phyloP scores from a whole-genome alignment of 1,140 invertebrate genomes.

The Macrostomum lignano region DNA sequence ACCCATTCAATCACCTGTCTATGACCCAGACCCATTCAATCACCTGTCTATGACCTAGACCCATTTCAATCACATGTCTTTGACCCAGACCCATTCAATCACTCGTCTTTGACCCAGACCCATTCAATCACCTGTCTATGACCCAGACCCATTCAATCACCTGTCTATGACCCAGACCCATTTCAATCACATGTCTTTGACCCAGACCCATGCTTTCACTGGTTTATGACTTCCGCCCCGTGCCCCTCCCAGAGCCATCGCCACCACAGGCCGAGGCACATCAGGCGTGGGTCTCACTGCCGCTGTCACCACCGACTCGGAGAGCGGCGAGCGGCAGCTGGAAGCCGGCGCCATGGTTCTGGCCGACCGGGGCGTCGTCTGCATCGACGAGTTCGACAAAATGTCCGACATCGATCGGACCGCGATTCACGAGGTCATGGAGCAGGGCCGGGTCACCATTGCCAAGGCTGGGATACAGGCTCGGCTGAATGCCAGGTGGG shows the following conservation, averaged over 20 bases:
- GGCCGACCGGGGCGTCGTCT: slow-evolving; percentile 82
- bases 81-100: too few relatives aligned
- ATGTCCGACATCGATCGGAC: slow-evolving; percentile 99
- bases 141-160: too few relatives aligned
- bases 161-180: too few relatives aligned
- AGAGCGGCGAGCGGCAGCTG: slow-evolving; percentile 48
- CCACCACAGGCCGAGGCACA: slow-evolving; percentile 75
- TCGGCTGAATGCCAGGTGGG: slow-evolving; percentile 75
- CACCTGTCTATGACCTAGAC: too few relatives aligned
- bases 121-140: too few relatives aligned
- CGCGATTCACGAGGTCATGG: slow-evolving; percentile 80
- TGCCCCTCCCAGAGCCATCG: slow-evolving; percentile 67
- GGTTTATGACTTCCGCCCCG: too few relatives aligned
- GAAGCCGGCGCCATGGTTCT: slow-evolving; percentile 99
- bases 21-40: too few relatives aligned
- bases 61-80: too few relatives aligned
- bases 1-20: too few relatives aligned
- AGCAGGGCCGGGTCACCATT: slow-evolving; percentile 57
- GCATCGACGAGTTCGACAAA: slow-evolving; percentile 99
- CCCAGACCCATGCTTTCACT: too few relatives aligned
- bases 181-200: too few relatives aligned
- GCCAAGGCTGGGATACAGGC: slow-evolving; percentile 96
- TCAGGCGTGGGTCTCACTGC: slow-evolving; percentile 93
- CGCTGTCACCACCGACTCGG: slow-evolving; percentile 74
- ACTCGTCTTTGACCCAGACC: too few relatives aligned